phyloP scores from a whole-genome alignment of 2,113 vertebrate genomes.

The Vidua chalybeata region DNA sequence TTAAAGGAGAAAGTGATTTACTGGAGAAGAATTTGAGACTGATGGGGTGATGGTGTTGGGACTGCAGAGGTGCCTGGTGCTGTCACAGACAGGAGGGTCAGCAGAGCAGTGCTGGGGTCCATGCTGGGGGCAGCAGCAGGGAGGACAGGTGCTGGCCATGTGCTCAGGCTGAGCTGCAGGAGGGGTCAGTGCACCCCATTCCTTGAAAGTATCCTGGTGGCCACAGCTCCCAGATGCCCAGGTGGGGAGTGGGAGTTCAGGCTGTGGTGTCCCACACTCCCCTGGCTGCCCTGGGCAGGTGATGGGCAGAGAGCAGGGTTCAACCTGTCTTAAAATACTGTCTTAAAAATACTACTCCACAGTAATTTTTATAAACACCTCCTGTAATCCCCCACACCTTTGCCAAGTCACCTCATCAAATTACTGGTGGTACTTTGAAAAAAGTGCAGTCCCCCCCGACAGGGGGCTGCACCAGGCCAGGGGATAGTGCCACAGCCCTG shows the following conservation, averaged over 20 bases:
- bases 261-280: neutral
- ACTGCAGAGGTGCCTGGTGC: neutral
- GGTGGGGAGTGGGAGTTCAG: neutral
- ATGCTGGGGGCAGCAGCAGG: neutral
- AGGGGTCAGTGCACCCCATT: neutral
- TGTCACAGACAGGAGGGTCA: neutral
- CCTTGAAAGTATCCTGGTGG: neutral
- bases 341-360: neutral
- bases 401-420: neutral
- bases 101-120: neutral
- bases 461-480: neutral
- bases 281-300: neutral
- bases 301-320: neutral
- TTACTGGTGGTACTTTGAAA: neutral
- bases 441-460: neutral
- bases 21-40: neutral
- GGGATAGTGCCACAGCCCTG: neutral
- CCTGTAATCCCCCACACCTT: neutral
- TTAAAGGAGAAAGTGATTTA: neutral
- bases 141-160: neutral
- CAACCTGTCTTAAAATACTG: neutral
- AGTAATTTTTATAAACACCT: neutral
- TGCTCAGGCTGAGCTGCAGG: neutral
- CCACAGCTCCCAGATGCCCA: neutral
- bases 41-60: neutral